phyloP scores from a whole-genome alignment of 2,888 invertebrate species.

The Pyrochroa serraticornis region DNA sequence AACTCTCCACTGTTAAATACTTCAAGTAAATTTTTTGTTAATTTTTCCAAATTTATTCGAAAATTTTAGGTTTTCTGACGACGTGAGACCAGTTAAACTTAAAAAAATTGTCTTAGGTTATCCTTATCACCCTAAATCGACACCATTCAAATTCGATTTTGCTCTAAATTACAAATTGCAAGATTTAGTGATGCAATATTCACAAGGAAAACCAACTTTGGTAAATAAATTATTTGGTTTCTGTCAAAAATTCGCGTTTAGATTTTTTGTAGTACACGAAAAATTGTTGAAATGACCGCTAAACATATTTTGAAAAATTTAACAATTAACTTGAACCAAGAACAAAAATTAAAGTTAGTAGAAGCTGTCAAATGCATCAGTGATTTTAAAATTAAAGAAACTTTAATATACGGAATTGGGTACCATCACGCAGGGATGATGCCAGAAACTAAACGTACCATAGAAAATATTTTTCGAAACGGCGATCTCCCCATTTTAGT shows the following conservation, averaged over 20 bases:
- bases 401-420: conserved; percentile 70
- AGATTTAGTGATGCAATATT: conserved; percentile 70
- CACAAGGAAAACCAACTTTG: conserved; percentile 75
- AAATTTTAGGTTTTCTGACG: conserved; percentile 68
- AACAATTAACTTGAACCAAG: conserved; percentile 58
- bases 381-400: conserved; percentile 55
- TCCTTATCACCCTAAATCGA: conserved; percentile 62
- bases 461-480: conserved; percentile 71
- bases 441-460: conserved; percentile 65
- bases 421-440: conserved; percentile 81
- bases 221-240: conserved; percentile 51
- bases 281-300: conserved; percentile 73
- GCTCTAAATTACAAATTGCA: conserved; percentile 77
- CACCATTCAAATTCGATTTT: conserved; percentile 78
- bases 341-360: conserved; percentile 63
- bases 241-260: conserved; percentile 40
- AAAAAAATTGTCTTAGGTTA: conserved; percentile 76
- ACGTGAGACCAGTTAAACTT: conserved; percentile 75
- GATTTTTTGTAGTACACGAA: conserved; percentile 81
- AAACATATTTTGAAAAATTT: conserved; percentile 66
- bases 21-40: conserved; percentile 58
- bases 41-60: conserved; percentile 7
- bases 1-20: conserved; percentile 58
- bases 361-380: conserved; percentile 49
- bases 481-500: conserved; percentile 72